Evolutionary conservation across 2,888 invertebrate species (phyloP), one percentile per base, ranked within the genome.

Genomic region (Drosophila paranaensis): DNA sequence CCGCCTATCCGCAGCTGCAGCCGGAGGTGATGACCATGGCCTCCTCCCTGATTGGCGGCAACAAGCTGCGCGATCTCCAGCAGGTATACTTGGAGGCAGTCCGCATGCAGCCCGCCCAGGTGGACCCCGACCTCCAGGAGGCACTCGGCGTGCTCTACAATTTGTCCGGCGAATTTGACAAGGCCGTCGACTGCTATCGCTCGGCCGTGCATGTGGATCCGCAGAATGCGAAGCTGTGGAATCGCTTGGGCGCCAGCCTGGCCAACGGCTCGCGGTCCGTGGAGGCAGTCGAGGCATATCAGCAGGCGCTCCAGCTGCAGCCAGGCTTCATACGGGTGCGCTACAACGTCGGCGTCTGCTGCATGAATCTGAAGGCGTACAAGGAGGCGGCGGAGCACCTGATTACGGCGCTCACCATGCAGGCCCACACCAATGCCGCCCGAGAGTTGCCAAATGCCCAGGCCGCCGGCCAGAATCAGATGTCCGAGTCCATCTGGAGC

Each of bases 281-380:
- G 89, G 98, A 99, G 93, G 99, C 99, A 6, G 97, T 99, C 9
- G 96, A 97, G 78, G 99, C 99, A 0, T 99, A 99, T 92, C 96
- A 97, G 90, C 95, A 95, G 88, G 98, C 99, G 42, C 94, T 99
- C 57, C 95, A 96, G 90, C 93, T 99, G 56, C 96, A 97, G 71
- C 99, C 99, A 8, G 99, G 99, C 3, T 99, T 98, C 92, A 98
- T 99, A 74, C 94, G 99, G 68, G 98, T 99, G 9, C 95, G 99
- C 71, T 99, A 98, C 92, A 99, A 99, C 94, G 96, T 99, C 67
- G 99, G 99, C 33, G 98, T 99, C 62, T 98, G 98, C 69, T 99
- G 99, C 91, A 97, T 99, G 93, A 99, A 99, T 93, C 94, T 99
- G 51, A 96, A 97, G 82, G 98, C 98, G 50, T 97, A 99, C 91